These are phyloP conservation scores for Lytechinus variegatus DNA, from an alignment of 35 echinoderm and acorn worm species.

Conservation along the genomic window DNA sequence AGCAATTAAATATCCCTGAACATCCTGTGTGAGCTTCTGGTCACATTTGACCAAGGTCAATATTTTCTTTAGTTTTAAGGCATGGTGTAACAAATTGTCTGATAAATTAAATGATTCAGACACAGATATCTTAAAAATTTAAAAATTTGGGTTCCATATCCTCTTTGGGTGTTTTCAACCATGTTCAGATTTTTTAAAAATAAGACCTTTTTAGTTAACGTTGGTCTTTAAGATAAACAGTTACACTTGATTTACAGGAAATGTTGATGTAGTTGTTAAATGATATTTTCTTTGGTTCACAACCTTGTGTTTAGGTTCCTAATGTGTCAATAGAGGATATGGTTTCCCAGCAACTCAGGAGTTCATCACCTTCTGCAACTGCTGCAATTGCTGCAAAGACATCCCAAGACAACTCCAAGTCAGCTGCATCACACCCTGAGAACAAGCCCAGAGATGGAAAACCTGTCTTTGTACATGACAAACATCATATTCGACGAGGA, in stretches of 20 bases:
- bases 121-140: no score
- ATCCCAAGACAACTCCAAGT: background rate
- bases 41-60: no score
- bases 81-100: no score
- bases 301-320: constrained; percentile 5
- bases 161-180: no score
- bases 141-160: no score
- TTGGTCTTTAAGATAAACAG: background rate
- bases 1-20: no score
- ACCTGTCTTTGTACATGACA: background rate
- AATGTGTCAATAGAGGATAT: constrained; percentile 9
- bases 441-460: background rate
- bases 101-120: no score
- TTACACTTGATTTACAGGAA: background rate
- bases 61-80: no score
- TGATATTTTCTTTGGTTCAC: background rate
- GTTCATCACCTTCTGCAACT: background rate
- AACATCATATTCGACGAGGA: background rate
- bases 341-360: constrained; percentile 27
- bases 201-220: no score
- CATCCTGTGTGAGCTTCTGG: no score
- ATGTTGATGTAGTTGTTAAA: background rate
- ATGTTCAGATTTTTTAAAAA: no score
- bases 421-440: background rate
- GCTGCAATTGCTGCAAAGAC: background rate